phyloP scores from a whole-genome alignment of 2,888 invertebrate genomes.

The Lypha dubia region DNA sequence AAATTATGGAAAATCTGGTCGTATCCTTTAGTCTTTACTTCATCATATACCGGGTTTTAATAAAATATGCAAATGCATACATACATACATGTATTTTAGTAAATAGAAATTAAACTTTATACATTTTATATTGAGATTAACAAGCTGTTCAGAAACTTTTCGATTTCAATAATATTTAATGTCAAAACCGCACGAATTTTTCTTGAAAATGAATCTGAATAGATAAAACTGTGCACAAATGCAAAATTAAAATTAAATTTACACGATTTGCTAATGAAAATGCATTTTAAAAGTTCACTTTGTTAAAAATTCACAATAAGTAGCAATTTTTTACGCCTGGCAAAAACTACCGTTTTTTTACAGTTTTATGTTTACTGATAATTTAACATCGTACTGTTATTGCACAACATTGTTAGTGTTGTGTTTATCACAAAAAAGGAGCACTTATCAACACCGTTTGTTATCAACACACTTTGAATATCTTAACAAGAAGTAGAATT shows the following conservation, averaged over 20 bases:
- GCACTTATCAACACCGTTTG: conserved; percentile 24
- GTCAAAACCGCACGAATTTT: background rate
- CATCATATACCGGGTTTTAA: background rate
- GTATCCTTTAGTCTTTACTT: background rate
- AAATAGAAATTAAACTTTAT: too few relatives aligned
- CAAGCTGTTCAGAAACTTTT: conserved; percentile 22
- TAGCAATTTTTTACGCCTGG: conserved; percentile 16
- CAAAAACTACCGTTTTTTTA: conserved; percentile 27
- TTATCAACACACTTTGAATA: background rate
- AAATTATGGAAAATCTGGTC: background rate
- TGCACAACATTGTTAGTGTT: background rate
- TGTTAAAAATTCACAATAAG: background rate
- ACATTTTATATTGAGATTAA: background rate
- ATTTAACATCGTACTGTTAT: conserved; percentile 1
- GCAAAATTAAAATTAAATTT: background rate
- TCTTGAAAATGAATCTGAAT: background rate
- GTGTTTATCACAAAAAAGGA: background rate
- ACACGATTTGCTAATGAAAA: conserved; percentile 1
- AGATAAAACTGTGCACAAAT: conserved; percentile 8
- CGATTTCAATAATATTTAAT: background rate
- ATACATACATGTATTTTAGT: too few relatives aligned
- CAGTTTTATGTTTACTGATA: conserved; percentile 2
- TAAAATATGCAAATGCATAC: background rate
- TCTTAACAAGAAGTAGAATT: conserved; percentile 1
- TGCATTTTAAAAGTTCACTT: background rate